Evolutionary conservation across 2,113 vertebrate species (phyloP).

Genomic region (Glaucidium brasilianum): DNA sequence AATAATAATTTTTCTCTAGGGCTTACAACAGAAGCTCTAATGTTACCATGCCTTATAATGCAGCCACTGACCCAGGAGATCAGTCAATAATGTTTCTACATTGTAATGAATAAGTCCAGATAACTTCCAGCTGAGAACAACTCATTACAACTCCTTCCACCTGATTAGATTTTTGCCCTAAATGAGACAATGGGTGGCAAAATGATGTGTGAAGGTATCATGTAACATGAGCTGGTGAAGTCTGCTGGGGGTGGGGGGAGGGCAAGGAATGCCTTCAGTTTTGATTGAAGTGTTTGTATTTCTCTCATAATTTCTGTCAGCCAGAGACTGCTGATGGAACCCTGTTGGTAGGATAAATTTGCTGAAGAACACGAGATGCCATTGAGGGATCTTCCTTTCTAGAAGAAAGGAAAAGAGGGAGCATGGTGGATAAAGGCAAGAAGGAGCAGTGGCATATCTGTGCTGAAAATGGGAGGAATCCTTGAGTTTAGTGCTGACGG

Average conservation of each 20-base stretch:
- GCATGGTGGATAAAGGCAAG: background rate
- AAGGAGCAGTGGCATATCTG: rapidly evolving
- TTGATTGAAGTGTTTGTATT: background rate
- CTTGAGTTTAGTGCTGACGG: background rate
- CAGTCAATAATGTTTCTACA: background rate
- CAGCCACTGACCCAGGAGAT: background rate
- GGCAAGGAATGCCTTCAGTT: background rate
- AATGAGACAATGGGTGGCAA: background rate
- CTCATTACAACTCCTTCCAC: constrained; percentile 23
- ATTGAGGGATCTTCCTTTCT: background rate
- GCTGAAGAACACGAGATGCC: background rate
- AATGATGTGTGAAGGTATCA: background rate
- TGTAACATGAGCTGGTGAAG: background rate
- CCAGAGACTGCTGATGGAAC: background rate
- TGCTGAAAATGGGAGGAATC: background rate
- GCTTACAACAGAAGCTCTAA: background rate
- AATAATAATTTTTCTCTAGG: background rate
- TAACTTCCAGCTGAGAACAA: constrained; percentile 14
- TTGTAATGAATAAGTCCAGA: constrained; percentile 5
- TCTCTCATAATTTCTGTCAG: background rate
- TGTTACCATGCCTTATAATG: background rate
- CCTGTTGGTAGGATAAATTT: background rate
- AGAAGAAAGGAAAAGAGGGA: background rate
- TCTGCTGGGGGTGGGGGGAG: background rate
- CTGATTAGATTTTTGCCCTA: constrained; percentile 32